These are phyloP conservation scores for Rhorus exstirpatorius DNA, from an alignment of 2,888 invertebrate species.

Conservation along the genomic window DNA sequence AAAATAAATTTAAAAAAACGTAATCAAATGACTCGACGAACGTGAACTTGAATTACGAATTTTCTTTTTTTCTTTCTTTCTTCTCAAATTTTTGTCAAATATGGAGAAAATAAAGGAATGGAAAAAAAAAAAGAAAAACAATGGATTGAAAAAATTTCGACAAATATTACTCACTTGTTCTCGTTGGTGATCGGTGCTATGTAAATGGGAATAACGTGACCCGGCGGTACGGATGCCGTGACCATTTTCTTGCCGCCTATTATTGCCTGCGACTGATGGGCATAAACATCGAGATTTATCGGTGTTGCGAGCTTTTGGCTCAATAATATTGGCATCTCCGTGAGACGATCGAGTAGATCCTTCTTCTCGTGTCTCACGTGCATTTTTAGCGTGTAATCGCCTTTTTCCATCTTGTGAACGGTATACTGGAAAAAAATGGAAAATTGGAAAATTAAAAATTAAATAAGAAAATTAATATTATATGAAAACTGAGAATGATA, in stretches of 20 bases:
- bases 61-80: too few species aligned
- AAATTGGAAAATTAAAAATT: not conserved
- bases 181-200: constrained; percentile 93
- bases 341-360: constrained; percentile 93
- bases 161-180: constrained; percentile 92
- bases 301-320: constrained; percentile 92
- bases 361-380: constrained; percentile 97
- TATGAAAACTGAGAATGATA: too few species aligned
- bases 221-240: constrained; percentile 88
- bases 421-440: constrained; percentile 88
- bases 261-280: constrained; percentile 90
- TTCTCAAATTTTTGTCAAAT: too few species aligned
- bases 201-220: constrained; percentile 91
- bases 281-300: constrained; percentile 92
- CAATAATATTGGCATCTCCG: constrained; percentile 92
- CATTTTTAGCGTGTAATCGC: constrained; percentile 95
- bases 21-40: not conserved
- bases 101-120: not conserved
- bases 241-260: constrained; percentile 93
- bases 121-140: constrained; percentile 32
- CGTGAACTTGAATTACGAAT: not conserved
- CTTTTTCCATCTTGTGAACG: constrained; percentile 95
- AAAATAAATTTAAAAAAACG: constrained; percentile 23
- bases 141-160: too few species aligned
- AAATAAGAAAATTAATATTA: constrained; percentile 4